These are phyloP conservation scores for Nasonia oneida DNA, from an alignment of 2,888 invertebrate species.

Conservation along the genomic window DNA sequence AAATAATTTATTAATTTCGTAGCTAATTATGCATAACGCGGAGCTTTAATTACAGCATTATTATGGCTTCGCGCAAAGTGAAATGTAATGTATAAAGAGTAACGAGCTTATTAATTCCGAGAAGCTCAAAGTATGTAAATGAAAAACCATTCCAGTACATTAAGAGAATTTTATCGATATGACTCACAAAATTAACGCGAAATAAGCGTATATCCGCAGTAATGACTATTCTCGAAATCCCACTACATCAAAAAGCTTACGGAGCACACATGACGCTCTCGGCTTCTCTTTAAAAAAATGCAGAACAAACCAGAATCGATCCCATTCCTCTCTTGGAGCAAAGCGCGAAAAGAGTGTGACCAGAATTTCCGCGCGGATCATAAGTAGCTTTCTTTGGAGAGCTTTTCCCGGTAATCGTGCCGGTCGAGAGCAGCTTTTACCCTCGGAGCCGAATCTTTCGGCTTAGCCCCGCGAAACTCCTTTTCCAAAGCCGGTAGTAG, in stretches of 20 bases:
- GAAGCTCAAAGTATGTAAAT: no score
- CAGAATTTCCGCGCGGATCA: slow-evolving; percentile 7
- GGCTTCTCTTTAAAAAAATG: background rate
- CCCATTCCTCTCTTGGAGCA: background rate
- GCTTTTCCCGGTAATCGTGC: slow-evolving; percentile 23
- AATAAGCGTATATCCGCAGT: background rate
- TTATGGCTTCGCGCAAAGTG: background rate
- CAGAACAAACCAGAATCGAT: slow-evolving; percentile 3
- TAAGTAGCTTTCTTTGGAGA: slow-evolving; percentile 32
- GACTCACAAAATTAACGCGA: no score
- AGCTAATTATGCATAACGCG: background rate
- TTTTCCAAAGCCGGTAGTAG: background rate
- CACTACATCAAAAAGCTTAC: background rate
- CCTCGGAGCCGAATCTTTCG: slow-evolving; percentile 19
- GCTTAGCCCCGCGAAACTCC: slow-evolving; percentile 8
- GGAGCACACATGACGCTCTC: background rate
- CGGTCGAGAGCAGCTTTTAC: slow-evolving; percentile 36
- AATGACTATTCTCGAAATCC: background rate
- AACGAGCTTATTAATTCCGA: background rate
- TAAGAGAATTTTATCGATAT: no score
- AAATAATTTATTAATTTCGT: background rate
- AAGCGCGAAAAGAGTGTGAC: slow-evolving; percentile 4
- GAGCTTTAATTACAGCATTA: background rate
- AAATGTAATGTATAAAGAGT: background rate
- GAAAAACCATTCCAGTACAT: no score